Evolutionary conservation across 2,113 vertebrate genomes (phyloP).

Genomic region (Corythornis cristatus): DNA sequence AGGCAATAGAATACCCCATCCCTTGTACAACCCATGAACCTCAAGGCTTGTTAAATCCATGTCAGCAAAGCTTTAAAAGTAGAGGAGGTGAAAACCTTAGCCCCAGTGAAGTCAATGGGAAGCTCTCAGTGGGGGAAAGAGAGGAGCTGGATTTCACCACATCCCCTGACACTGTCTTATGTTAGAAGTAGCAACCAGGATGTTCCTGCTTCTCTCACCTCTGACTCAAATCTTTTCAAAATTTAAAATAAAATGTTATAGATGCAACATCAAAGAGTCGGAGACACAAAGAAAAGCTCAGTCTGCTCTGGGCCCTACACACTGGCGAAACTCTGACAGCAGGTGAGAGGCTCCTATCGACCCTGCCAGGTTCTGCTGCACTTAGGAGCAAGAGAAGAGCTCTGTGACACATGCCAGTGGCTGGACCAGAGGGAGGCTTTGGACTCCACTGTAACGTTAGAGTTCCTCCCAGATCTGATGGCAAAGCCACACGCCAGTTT

Average conservation of each 20-base stretch:
- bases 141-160: not conserved
- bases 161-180: not conserved
- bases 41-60: not conserved
- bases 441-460: not conserved
- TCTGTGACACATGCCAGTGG: not conserved
- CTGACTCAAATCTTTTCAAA: not conserved
- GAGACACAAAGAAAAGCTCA: not conserved
- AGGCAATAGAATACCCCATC: not conserved
- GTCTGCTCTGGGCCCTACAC: not conserved
- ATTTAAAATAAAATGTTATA: not conserved
- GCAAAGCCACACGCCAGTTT: slow-evolving; percentile 10
- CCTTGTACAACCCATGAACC: not conserved
- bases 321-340: not conserved
- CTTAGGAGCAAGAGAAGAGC: not conserved
- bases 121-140: not conserved
- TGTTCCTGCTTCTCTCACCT: not conserved
- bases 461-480: not conserved
- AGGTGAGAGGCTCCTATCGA: not conserved
- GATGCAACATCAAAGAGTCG: not conserved
- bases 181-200: not conserved
- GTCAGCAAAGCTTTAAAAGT: not conserved
- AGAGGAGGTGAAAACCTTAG: not conserved
- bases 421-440: slow-evolving; percentile 33
- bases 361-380: not conserved
- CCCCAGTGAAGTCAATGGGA: not conserved